A percentile compares a stretch with the other conserved stretches of the same genome.
Evolutionary conservation across 2,113 vertebrate genomes (phyloP).

Genomic region (Rana temporaria): DNA sequence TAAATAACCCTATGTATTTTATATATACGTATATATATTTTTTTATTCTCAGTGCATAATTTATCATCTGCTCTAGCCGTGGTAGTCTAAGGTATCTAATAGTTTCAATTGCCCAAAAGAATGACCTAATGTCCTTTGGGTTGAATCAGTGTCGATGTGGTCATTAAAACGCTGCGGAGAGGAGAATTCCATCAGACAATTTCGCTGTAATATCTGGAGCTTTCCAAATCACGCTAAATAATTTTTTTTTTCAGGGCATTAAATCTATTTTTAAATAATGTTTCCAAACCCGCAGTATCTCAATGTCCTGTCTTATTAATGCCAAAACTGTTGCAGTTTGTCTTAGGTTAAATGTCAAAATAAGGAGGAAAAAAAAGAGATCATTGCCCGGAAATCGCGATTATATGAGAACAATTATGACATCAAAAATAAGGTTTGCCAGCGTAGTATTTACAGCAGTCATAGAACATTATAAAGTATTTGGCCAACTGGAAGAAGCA

Average conservation of each 20-base stretch:
- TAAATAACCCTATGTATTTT: conserved; percentile 35
- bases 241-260: conserved; percentile 22
- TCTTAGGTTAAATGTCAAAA: conserved; percentile 17
- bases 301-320: not conserved
- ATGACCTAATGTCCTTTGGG: conserved; percentile 48
- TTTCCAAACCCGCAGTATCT: conserved; percentile 26
- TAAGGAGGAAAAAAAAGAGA: not conserved
- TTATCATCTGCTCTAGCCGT: conserved; percentile 33
- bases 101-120: conserved; percentile 30
- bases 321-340: conserved; percentile 5
- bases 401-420: not conserved
- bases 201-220: not conserved
- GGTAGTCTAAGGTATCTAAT: conserved; percentile 34
- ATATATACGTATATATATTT: conserved; percentile 17
- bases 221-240: conserved; percentile 21
- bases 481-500: not conserved
- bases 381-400: not conserved
- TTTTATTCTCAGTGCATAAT: conserved; percentile 42
- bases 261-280: conserved; percentile 15
- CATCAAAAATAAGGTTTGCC: not conserved
- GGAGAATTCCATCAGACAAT: conserved; percentile 31
- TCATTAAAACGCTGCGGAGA: conserved; percentile 43
- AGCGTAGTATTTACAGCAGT: not conserved
- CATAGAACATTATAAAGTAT: not conserved
- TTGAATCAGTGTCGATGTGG: conserved; percentile 38